Conservation (phyloP, 2,113 vertebrate species). For the Eptesicus fuscus region DNA sequence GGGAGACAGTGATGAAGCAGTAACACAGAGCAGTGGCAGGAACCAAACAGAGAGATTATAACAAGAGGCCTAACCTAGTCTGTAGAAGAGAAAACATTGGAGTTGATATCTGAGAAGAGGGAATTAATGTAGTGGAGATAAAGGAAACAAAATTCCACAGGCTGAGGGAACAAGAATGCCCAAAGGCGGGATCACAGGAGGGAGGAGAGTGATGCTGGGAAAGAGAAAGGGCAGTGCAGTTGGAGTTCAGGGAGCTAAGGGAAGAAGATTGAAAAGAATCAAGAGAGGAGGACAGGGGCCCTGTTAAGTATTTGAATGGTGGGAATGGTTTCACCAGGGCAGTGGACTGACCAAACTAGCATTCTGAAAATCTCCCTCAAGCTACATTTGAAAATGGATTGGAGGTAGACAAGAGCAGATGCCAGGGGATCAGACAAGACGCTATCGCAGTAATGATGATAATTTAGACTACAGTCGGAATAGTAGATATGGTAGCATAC, state of each 20-base stretch:
- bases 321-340: neutral
- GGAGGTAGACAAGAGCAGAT: neutral
- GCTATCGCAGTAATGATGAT: neutral
- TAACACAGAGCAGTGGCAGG: neutral
- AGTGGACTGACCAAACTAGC: neutral
- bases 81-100: neutral
- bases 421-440: neutral
- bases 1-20: neutral
- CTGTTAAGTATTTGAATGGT: neutral
- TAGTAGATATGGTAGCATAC: neutral
- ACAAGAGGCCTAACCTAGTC: neutral
- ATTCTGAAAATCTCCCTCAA: neutral
- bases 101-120: neutral
- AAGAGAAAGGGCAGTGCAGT: neutral
- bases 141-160: neutral
- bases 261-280: neutral
- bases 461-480: neutral
- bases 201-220: neutral
- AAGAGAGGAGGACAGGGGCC: neutral
- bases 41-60: neutral
- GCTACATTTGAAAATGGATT: neutral
- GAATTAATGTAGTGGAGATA: neutral
- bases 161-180: neutral
- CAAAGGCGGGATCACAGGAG: neutral
- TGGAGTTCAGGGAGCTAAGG: neutral